Percentiles rank a stretch among this genome's conserved stretches.
Conservation (phyloP, 2,113 vertebrate species). For the Notothenia rossii region DNA sequence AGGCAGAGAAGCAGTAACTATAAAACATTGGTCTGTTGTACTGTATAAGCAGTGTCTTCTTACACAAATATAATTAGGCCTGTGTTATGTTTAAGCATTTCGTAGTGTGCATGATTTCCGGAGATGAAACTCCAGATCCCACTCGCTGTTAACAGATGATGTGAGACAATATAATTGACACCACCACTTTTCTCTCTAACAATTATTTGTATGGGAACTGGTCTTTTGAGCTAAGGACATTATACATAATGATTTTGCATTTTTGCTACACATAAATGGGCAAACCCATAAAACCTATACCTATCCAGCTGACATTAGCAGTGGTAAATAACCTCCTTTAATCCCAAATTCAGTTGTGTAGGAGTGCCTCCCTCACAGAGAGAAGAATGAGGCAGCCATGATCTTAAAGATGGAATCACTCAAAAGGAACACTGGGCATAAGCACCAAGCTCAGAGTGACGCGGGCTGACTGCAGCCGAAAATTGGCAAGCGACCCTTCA, state of each 20-base stretch:
- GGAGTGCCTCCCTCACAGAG: conserved; percentile 36
- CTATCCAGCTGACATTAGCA: conserved; percentile 35
- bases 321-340: conserved; percentile 48
- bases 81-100: background rate
- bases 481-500: conserved; percentile 86
- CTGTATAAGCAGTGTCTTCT: too few species aligned
- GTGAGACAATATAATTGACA: background rate
- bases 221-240: background rate
- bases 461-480: conserved; percentile 77
- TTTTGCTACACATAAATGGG: conserved; percentile 20
- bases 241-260: background rate
- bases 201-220: background rate
- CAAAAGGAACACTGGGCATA: conserved; percentile 75
- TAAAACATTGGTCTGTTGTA: too few species aligned
- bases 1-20: too few species aligned
- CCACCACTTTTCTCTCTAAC: background rate
- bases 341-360: conserved; percentile 9
- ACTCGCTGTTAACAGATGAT: background rate
- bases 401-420: conserved; percentile 79
- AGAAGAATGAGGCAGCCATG: conserved; percentile 51
- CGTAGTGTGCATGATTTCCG: background rate
- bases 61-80: too few species aligned
- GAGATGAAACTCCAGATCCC: background rate
- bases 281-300: conserved; percentile 18
- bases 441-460: conserved; percentile 72